Percentiles rank a stretch among this genome's conserved stretches.
Evolutionary conservation across 2,888 invertebrate species (phyloP).

Genomic region (Chorisops tibialis): DNA sequence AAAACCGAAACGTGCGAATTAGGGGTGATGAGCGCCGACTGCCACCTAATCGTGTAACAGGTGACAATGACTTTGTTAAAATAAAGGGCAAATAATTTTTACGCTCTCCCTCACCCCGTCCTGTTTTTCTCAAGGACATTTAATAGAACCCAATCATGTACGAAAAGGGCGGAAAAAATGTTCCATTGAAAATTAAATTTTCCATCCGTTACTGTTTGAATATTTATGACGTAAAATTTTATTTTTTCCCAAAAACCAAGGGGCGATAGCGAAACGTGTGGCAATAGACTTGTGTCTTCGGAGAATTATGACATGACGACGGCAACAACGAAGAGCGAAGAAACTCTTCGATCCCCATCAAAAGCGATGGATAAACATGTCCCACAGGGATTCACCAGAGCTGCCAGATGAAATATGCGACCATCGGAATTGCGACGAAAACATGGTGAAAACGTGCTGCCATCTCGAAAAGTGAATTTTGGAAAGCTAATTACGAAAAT

Average conservation of each 20-base stretch:
- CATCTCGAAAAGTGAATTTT: slow-evolving; percentile 11
- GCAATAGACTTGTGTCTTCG: background rate
- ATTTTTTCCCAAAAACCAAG: too few species aligned
- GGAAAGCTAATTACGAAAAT: slow-evolving; percentile 20
- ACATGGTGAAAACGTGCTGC: background rate
- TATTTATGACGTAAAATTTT: slow-evolving; percentile 7
- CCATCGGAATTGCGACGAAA: background rate
- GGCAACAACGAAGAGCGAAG: background rate
- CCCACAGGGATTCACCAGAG: background rate
- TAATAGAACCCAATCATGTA: background rate
- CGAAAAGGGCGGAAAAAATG: background rate
- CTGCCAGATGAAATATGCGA: background rate
- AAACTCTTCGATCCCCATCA: background rate
- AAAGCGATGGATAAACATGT: background rate
- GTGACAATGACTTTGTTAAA: slow-evolving; percentile 26
- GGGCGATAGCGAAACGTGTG: too few species aligned
- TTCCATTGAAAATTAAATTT: slow-evolving; percentile 11
- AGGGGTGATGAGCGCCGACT: slow-evolving; percentile 9
- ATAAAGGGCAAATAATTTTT: slow-evolving; percentile 13
- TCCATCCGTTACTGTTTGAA: background rate
- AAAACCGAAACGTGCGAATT: background rate
- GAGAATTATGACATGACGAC: background rate
- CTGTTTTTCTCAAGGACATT: background rate
- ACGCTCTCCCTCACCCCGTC: background rate
- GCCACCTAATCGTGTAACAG: slow-evolving; percentile 12